Evolutionary conservation across 92 coral and sea anemone species (phyloP).

Genomic region (Umimayanthus chanpuru): DNA sequence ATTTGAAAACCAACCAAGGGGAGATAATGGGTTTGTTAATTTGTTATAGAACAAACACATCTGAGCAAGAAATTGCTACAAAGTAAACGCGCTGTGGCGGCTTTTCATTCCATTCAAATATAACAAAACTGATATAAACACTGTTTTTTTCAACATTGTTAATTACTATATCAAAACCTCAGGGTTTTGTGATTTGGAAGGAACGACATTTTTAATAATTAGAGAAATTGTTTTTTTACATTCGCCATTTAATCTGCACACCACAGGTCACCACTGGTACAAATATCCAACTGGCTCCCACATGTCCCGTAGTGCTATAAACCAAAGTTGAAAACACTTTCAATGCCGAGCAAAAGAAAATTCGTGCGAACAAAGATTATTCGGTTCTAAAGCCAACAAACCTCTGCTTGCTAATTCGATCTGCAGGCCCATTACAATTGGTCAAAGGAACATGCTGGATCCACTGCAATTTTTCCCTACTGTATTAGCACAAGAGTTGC

Average conservation of each 20-base stretch:
- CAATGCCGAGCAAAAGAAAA: not conserved
- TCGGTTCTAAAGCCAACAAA: too few species aligned
- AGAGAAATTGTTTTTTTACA: too few species aligned
- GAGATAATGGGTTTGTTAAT: slow-evolving; percentile 15
- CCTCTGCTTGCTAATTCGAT: too few species aligned
- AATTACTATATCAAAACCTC: not conserved
- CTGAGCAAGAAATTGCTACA: not conserved
- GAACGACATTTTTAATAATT: not conserved
- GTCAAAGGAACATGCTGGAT: too few species aligned
- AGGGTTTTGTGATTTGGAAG: not conserved
- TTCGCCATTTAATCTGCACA: not conserved
- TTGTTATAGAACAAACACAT: not conserved
- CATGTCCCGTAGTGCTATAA: too few species aligned
- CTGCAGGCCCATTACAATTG: too few species aligned
- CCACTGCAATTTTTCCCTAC: not conserved
- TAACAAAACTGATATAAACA: not conserved
- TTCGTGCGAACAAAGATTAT: too few species aligned
- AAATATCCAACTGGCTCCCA: too few species aligned
- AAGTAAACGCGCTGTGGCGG: slow-evolving; percentile 18
- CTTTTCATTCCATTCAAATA: not conserved
- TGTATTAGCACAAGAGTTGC: not conserved
- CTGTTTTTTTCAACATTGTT: not conserved
- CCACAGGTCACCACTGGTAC: not conserved
- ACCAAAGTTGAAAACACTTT: not conserved
- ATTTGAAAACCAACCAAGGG: slow-evolving; percentile 15